Percentiles rank a stretch among this genome's conserved stretches.
phyloP scores from a whole-genome alignment of 2,113 vertebrate genomes.

The Gavia stellata region DNA sequence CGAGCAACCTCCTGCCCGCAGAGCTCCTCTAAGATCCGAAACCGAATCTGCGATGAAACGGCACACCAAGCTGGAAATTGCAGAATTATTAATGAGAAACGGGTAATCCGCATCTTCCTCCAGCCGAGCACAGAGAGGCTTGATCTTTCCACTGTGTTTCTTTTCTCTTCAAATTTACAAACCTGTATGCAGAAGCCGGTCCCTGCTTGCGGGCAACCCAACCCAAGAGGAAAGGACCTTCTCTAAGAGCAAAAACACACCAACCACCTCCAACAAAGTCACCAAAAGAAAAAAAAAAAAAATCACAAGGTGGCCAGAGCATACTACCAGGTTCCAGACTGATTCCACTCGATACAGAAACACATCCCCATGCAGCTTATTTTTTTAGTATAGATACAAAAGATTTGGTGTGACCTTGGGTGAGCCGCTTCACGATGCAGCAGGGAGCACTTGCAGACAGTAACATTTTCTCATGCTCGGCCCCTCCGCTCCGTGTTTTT shows the following conservation, averaged over 20 bases:
- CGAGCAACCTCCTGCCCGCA: neutral
- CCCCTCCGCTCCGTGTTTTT: neutral
- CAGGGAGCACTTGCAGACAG: neutral
- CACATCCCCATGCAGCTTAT: neutral
- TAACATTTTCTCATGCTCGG: neutral
- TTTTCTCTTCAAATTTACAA: neutral
- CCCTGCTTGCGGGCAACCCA: neutral
- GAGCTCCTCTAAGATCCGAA: neutral
- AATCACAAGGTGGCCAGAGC: neutral
- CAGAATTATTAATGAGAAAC: conserved; percentile 8
- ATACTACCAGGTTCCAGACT: neutral
- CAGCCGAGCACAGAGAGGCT: neutral
- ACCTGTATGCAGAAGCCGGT: fast-evolving
- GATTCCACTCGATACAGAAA: neutral
- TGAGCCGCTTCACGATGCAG: neutral
- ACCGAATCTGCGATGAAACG: neutral
- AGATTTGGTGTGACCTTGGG: neutral
- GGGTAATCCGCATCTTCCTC: neutral
- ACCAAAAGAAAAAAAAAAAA: neutral
- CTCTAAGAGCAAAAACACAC: neutral
- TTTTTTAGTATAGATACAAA: neutral
- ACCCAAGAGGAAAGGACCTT: neutral
- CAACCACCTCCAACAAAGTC: neutral
- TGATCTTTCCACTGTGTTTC: neutral
- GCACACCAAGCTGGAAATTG: neutral